These are phyloP conservation scores for Caradrina kadenii DNA, from an alignment of 2,888 invertebrate species.

Conservation along the genomic window DNA sequence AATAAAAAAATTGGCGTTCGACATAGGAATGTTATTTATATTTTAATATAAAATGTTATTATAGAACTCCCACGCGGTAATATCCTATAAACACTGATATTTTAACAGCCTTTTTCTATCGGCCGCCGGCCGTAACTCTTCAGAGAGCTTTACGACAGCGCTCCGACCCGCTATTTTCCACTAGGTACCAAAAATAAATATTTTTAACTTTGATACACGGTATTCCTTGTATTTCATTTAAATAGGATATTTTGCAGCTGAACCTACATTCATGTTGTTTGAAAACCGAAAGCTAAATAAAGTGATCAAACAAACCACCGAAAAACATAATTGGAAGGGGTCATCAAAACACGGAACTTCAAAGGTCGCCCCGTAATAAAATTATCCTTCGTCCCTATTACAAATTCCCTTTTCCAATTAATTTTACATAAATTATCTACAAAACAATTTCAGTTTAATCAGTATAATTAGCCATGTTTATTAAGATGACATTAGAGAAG, in stretches of 20 bases:
- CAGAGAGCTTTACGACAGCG: constrained; percentile 45
- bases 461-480: constrained; percentile 43
- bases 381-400: constrained; percentile 15
- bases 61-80: constrained; percentile 49
- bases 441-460: constrained; percentile 38
- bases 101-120: constrained; percentile 62
- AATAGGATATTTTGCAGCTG: neutral
- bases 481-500: constrained; percentile 40
- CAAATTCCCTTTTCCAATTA: constrained; percentile 44
- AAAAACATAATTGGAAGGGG: neutral
- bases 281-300: neutral
- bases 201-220: constrained; percentile 16
- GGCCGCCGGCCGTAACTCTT: constrained; percentile 48
- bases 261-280: neutral
- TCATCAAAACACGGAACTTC: neutral
- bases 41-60: constrained; percentile 58
- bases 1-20: constrained; percentile 32
- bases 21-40: constrained; percentile 56
- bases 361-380: constrained; percentile 12
- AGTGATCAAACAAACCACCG: neutral
- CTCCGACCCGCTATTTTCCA: constrained; percentile 33
- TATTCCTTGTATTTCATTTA: neutral
- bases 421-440: constrained; percentile 28
- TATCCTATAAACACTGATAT: constrained; percentile 63
- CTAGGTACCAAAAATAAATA: constrained; percentile 22